Conservation (phyloP, 2,888 invertebrate genomes). For the Calameuta filiformis region DNA sequence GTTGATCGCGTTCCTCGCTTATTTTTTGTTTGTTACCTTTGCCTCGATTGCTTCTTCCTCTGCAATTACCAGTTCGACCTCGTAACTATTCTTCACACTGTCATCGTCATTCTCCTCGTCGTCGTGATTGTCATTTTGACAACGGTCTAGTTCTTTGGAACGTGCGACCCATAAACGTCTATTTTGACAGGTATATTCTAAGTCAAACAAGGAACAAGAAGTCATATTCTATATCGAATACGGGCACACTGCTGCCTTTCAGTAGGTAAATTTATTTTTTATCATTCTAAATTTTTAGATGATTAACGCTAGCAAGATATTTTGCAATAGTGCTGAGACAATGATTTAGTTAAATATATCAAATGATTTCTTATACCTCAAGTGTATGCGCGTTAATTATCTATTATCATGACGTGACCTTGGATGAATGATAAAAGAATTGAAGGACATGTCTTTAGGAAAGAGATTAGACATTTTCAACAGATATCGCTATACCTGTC, state of each 20-base stretch:
- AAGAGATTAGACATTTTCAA: neutral
- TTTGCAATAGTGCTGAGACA: neutral
- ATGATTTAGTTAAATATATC: neutral
- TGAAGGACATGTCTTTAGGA: neutral
- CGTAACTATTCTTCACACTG: neutral
- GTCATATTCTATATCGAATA: too few species aligned
- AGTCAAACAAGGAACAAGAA: too few species aligned
- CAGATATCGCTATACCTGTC: neutral
- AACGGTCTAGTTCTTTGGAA: neutral
- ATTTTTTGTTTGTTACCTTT: neutral
- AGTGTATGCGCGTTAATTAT: neutral
- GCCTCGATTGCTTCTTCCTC: neutral
- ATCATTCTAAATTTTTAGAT: neutral
- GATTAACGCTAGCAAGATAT: neutral
- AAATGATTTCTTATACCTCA: neutral
- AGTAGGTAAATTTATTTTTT: neutral
- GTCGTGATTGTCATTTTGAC: neutral
- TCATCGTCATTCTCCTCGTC: neutral
- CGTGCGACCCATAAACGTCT: neutral
- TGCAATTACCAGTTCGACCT: neutral
- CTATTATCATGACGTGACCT: neutral
- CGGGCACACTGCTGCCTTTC: neutral
- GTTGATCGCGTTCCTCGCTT: neutral
- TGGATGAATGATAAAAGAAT: neutral
- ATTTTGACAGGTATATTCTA: neutral